These are phyloP conservation scores for Syrista parreyssii DNA, from an alignment of 2,888 invertebrate genomes.

Conservation along the genomic window DNA sequence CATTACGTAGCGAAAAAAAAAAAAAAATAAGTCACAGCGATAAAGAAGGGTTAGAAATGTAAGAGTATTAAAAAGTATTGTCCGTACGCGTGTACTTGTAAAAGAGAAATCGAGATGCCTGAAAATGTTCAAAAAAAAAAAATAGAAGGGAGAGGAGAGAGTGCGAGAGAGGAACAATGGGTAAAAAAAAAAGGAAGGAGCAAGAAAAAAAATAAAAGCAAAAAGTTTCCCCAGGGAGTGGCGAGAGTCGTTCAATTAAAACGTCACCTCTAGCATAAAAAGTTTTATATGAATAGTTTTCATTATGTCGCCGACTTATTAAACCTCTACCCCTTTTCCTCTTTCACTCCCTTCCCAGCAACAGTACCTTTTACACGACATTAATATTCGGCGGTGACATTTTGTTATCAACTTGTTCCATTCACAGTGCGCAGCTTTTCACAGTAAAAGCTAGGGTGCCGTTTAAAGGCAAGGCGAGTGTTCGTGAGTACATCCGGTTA, in stretches of 20 bases:
- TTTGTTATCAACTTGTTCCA: slow-evolving; percentile 47
- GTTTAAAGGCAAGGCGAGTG: not conserved
- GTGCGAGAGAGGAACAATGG: slow-evolving; percentile 1
- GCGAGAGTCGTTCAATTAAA: slow-evolving; percentile 55
- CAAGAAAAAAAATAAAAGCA: slow-evolving; percentile 9
- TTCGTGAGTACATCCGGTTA: not conserved
- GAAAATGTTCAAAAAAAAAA: not conserved
- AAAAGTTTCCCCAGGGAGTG: not conserved
- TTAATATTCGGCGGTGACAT: slow-evolving; percentile 48
- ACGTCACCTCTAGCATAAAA: slow-evolving; percentile 51
- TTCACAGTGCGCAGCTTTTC: slow-evolving; percentile 22
- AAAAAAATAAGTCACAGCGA: not conserved
- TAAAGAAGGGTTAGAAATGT: not conserved
- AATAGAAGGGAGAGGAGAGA: not conserved
- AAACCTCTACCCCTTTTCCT: slow-evolving; percentile 36
- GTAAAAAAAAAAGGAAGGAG: not conserved
- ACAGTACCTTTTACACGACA: slow-evolving; percentile 37
- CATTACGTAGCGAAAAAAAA: not conserved
- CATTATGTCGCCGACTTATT: slow-evolving; percentile 62
- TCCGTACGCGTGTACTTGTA: not conserved
- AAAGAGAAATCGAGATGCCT: not conserved
- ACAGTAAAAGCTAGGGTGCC: not conserved
- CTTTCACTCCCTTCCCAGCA: not conserved
- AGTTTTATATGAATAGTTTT: slow-evolving; percentile 64
- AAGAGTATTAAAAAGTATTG: not conserved